These are phyloP conservation scores for Anaspis maculata DNA, from an alignment of 2,888 invertebrate species.

Conservation along the genomic window DNA sequence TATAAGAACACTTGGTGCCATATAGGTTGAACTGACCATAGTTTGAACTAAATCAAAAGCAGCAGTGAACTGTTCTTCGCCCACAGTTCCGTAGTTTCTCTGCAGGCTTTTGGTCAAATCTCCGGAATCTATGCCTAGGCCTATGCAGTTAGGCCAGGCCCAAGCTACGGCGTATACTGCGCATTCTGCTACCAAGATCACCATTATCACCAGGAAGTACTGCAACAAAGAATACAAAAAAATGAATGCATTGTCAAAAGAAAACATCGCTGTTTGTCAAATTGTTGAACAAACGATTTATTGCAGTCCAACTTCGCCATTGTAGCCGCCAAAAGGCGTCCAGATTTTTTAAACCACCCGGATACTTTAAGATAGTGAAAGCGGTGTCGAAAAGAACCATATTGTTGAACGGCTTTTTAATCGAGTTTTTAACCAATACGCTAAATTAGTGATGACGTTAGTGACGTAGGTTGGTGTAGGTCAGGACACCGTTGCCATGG, in stretches of 20 bases:
- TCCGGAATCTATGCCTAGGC: slow-evolving; percentile 58
- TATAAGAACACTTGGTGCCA: too few species aligned
- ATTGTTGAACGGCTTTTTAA: too few species aligned
- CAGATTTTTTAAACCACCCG: too few species aligned
- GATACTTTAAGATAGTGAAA: too few species aligned
- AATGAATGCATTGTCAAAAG: slow-evolving; percentile 54
- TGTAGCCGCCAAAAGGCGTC: too few species aligned
- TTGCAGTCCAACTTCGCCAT: too few species aligned
- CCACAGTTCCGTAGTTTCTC: slow-evolving; percentile 68
- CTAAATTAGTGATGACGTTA: too few species aligned
- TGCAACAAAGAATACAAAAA: slow-evolving; percentile 36
- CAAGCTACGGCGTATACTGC: slow-evolving; percentile 62
- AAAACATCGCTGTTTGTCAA: slow-evolving; percentile 53
- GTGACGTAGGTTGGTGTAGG: too few species aligned
- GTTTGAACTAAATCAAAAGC: slow-evolving; percentile 75
- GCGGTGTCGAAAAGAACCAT: too few species aligned
- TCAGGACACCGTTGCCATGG: too few species aligned
- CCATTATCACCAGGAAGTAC: slow-evolving; percentile 63
- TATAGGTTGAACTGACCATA: slow-evolving; percentile 41
- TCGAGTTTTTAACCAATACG: too few species aligned
- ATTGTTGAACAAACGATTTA: too few species aligned
- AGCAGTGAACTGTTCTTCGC: slow-evolving; percentile 66
- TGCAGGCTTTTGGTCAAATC: slow-evolving; percentile 65
- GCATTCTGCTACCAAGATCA: slow-evolving; percentile 61
- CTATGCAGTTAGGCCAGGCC: slow-evolving; percentile 70